A percentile compares a stretch with the other conserved stretches of the same genome.
Conservation (phyloP, 1,140 invertebrate genomes). For the Dinoponera quadriceps region DNA sequence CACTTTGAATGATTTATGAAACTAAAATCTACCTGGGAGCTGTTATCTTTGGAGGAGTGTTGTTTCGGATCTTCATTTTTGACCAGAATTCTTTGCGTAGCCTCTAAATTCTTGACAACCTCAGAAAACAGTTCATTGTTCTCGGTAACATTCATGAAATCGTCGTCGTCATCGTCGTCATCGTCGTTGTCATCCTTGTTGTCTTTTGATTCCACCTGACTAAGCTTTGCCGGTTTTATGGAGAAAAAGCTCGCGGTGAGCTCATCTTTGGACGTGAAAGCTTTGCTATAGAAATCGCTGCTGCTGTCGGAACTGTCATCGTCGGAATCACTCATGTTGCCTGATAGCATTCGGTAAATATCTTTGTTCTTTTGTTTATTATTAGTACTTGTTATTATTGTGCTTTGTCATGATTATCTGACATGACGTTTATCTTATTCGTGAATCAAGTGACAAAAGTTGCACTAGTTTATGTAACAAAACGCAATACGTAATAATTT, state of each 20-base stretch:
- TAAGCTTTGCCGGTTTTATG: constrained; percentile 59
- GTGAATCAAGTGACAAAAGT: background rate
- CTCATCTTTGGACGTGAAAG: constrained; percentile 82
- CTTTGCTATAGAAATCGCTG: constrained; percentile 82
- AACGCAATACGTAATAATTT: background rate
- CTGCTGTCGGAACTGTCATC: constrained; percentile 84
- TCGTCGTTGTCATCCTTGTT: constrained; percentile 83
- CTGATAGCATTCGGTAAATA: background rate
- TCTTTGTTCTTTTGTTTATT: background rate
- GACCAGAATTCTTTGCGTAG: constrained; percentile 38
- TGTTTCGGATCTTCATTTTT: constrained; percentile 73
- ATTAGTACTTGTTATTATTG: background rate
- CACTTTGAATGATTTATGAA: no score
- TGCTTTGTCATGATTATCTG: background rate
- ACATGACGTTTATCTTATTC: background rate
- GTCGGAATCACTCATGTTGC: constrained; percentile 76
- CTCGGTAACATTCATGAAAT: constrained; percentile 62
- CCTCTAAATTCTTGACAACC: constrained; percentile 80
- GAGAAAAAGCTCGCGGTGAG: constrained; percentile 82
- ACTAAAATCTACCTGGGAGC: no score
- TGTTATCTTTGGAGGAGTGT: background rate
- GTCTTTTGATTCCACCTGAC: background rate
- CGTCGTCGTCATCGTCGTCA: constrained; percentile 86
- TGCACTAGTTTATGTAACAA: background rate
- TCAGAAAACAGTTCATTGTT: constrained; percentile 74